These are phyloP conservation scores for Melanotaenia trifasciata DNA, from an alignment of 2,797 vertebrate genomes.

Conservation along the genomic window DNA sequence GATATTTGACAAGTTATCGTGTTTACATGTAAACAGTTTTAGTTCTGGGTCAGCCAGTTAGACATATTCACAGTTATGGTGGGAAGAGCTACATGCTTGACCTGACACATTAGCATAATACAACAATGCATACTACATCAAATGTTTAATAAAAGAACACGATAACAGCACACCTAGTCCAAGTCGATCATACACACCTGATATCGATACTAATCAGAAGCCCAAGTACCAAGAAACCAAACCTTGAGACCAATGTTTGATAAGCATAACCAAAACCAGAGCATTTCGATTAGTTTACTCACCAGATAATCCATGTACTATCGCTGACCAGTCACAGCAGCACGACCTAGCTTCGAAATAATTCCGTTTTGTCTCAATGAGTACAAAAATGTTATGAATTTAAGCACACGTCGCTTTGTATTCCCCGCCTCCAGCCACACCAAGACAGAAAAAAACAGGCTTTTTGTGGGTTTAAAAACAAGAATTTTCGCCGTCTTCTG, in stretches of 20 bases:
- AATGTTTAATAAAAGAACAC: neutral
- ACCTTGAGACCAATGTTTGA: neutral
- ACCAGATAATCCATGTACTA: constrained; percentile 88
- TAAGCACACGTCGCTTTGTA: constrained; percentile 74
- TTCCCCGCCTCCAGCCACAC: constrained; percentile 78
- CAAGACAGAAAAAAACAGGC: constrained; percentile 46
- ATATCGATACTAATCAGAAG: neutral
- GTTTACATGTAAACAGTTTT: constrained; percentile 46
- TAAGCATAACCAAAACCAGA: neutral
- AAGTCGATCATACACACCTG: constrained; percentile 31
- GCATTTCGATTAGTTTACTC: constrained; percentile 47
- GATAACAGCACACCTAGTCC: neutral
- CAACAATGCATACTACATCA: neutral
- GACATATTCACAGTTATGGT: constrained; percentile 20
- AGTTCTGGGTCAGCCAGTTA: constrained; percentile 53
- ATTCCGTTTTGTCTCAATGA: constrained; percentile 52
- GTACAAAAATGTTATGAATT: constrained; percentile 43
- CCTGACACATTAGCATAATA: constrained; percentile 26
- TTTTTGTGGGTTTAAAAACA: constrained; percentile 47
- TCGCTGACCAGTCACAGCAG: constrained; percentile 62
- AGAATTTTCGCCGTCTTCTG: constrained; percentile 31
- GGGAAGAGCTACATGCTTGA: constrained; percentile 16
- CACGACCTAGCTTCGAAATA: constrained; percentile 49
- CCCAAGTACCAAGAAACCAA: neutral
- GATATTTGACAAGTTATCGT: constrained; percentile 12